These are phyloP conservation scores for Sinocyclocheilus anophthalmus DNA, from an alignment of 2,113 vertebrate genomes.

Conservation along the genomic window DNA sequence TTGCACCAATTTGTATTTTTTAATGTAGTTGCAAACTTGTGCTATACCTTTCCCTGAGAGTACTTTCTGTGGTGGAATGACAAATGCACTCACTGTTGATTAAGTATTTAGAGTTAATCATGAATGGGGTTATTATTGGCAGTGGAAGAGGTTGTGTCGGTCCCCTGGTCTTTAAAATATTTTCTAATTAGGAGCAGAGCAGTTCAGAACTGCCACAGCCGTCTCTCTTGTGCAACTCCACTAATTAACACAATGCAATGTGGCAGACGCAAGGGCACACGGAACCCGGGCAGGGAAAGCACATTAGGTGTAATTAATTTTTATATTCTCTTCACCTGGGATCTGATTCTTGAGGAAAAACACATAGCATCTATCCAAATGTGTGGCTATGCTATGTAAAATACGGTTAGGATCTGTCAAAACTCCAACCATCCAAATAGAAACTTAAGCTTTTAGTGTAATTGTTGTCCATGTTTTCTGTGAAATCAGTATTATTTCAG, in stretches of 20 bases:
- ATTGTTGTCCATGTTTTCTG: neutral
- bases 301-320: conserved; percentile 60
- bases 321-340: conserved; percentile 54
- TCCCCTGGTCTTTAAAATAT: conserved; percentile 58
- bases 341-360: conserved; percentile 31
- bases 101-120: conserved; percentile 42
- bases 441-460: neutral
- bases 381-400: neutral
- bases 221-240: conserved; percentile 47
- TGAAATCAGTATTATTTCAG: conserved; percentile 10
- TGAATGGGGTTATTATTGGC: conserved; percentile 50
- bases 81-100: conserved; percentile 18
- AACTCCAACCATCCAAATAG: neutral
- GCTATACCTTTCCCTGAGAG: neutral
- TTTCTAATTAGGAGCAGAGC: conserved; percentile 60
- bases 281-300: conserved; percentile 14
- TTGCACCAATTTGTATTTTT: neutral
- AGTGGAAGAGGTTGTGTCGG: conserved; percentile 27
- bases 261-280: conserved; percentile 41
- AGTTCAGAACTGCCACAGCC: conserved; percentile 45
- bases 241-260: conserved; percentile 60
- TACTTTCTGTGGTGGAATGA: conserved; percentile 18
- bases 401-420: neutral
- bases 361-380: neutral
- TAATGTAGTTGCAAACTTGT: neutral